phyloP scores from a whole-genome alignment of 2,797 vertebrate genomes.

The Sebastes glaucus region DNA sequence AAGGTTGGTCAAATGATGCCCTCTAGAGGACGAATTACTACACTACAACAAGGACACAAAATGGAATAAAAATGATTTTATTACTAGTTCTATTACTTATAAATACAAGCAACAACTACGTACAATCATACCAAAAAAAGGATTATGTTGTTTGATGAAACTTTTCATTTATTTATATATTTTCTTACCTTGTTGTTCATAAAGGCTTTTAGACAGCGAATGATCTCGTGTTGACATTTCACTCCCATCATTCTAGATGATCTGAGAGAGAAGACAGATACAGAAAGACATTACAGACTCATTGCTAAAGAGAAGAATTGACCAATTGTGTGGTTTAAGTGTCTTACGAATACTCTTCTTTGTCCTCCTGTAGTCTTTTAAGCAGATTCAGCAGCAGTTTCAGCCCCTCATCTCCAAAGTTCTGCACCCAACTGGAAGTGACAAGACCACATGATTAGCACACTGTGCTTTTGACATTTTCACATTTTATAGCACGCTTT shows the following conservation, averaged over 20 bases:
- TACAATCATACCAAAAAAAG: neutral
- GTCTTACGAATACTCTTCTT: slow-evolving; percentile 82
- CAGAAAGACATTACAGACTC: neutral
- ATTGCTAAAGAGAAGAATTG: neutral
- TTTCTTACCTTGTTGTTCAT: slow-evolving; percentile 93
- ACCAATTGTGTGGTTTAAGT: neutral
- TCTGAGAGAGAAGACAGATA: neutral
- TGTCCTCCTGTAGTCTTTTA: slow-evolving; percentile 87
- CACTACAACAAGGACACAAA: slow-evolving; percentile 7
- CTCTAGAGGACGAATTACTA: slow-evolving; percentile 31
- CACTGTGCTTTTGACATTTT: neutral
- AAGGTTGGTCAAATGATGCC: neutral
- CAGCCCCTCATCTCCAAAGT: slow-evolving; percentile 91
- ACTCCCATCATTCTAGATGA: slow-evolving; percentile 65
- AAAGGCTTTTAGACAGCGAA: slow-evolving; percentile 94
- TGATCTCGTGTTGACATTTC: slow-evolving; percentile 92
- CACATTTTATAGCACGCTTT: neutral
- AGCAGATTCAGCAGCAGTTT: slow-evolving; percentile 85
- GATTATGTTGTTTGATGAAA: neutral
- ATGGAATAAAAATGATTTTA: neutral
- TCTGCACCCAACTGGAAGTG: slow-evolving; percentile 90
- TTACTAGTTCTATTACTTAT: neutral
- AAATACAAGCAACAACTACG: neutral
- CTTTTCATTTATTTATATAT: too few species aligned
- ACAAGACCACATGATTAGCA: slow-evolving; percentile 3